These are phyloP conservation scores for Buteo buteo DNA, from an alignment of 2,113 vertebrate species.

Conservation along the genomic window DNA sequence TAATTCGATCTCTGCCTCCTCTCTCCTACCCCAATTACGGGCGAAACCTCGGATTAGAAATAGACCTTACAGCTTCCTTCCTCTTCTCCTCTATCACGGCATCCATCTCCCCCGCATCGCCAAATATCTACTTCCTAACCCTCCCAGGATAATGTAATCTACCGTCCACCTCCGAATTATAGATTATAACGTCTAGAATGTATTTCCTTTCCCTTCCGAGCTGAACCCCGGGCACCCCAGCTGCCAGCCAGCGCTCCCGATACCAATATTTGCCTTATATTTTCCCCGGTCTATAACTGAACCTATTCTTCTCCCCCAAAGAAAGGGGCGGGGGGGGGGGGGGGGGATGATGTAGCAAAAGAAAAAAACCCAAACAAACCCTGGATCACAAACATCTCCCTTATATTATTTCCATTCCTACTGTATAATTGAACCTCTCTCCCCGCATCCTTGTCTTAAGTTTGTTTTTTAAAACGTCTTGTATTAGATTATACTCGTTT, in stretches of 20 bases:
- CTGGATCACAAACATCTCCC: not conserved
- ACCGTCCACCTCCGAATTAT: not conserved
- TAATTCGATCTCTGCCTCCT: not conserved
- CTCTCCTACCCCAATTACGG: not conserved
- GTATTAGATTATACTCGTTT: slow-evolving; percentile 67
- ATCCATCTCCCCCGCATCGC: not conserved
- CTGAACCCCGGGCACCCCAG: not conserved
- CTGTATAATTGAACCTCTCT: slow-evolving; percentile 16
- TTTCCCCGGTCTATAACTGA: not conserved
- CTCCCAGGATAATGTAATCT: not conserved
- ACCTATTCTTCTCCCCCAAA: not conserved
- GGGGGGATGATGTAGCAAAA: not conserved
- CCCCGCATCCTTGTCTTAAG: slow-evolving; percentile 65
- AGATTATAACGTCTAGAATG: not conserved
- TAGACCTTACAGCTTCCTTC: not conserved
- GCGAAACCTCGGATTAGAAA: not conserved
- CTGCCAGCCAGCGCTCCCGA: not conserved
- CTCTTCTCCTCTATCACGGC: not conserved
- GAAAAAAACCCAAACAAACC: not conserved
- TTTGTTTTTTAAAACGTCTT: slow-evolving; percentile 69
- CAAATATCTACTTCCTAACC: not conserved
- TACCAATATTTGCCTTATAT: not conserved
- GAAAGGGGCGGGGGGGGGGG: no score
- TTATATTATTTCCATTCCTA: not conserved
- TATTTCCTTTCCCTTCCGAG: not conserved